Evolutionary conservation across 2,888 invertebrate genomes (phyloP), one percentile per base, ranked within the genome.

Genomic region (Meiosimyza platycephala): DNA sequence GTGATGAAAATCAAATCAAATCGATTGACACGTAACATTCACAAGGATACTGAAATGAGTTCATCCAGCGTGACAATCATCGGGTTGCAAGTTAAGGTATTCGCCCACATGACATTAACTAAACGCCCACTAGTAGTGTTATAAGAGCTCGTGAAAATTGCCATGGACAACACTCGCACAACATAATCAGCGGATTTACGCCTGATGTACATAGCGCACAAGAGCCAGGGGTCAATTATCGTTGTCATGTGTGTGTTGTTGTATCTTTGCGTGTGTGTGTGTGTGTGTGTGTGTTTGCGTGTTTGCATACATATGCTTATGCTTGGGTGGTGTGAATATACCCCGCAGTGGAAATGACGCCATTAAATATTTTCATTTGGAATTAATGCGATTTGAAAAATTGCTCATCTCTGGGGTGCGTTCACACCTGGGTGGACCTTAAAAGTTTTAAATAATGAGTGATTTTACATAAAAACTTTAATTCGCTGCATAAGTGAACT

Each of bases 171-270:
- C 7, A 47, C 15, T 47, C 28, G n/a, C 16, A 50, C 28, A 33
- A 7, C 65, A 52, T 66, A 66, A 66, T 66, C 65, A 66, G 28
- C 65, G 65, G 65, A 66, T 66, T 66, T 33, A 66, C 65, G 48
- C 65, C 52, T 54, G 54, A 54, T 50, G 64, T 18, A 50, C 16
- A 12, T 22, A 28, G 16, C 11, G 13, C 6, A 28, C 1, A 12
- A 22, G 13, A n/a, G 15, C 12, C 40, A 18, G 18, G 64, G 64
- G 18, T 64, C 48, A 64, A 22, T 11, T 3, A 28, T 13, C 22
- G 28, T 15, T 28, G 57, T 28, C 18, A 57, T 28, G 4, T 28
- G 7, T 40, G 40, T 40, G 40, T 40, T 28, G 22, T 28, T 11
- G 28, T 15, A 57, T 57, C 3, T 28, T 28, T 15, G 6, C 13